Evolutionary conservation across 2,113 vertebrate species (phyloP).

Genomic region (Caranx melampygus): DNA sequence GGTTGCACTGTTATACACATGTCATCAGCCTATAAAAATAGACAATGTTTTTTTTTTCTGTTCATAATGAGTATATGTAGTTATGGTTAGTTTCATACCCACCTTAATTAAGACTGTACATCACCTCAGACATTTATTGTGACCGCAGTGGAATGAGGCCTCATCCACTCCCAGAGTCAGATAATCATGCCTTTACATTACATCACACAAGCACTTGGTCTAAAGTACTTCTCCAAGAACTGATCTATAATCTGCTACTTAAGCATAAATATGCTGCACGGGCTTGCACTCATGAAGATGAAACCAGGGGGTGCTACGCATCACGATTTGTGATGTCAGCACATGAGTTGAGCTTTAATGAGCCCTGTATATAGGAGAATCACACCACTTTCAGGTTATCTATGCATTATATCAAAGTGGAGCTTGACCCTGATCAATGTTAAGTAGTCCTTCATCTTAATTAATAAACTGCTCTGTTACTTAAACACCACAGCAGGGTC

Average conservation of each 20-base stretch:
- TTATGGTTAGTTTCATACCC: constrained; percentile 7
- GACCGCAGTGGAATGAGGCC: constrained; percentile 11
- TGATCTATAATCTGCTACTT: constrained; percentile 71
- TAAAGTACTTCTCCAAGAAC: constrained; percentile 38
- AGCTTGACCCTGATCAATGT: constrained; percentile 63
- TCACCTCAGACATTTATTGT: constrained; percentile 24
- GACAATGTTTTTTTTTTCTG: neutral
- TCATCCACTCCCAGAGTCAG: constrained; percentile 6
- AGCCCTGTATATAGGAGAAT: constrained; percentile 41
- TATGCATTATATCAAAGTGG: constrained; percentile 55
- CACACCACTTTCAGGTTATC: constrained; percentile 50
- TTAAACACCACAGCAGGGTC: constrained; percentile 58
- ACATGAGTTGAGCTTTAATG: constrained; percentile 56
- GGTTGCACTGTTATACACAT: constrained; percentile 18
- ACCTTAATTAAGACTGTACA: constrained; percentile 17
- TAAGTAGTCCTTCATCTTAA: constrained; percentile 64
- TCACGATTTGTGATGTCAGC: constrained; percentile 72
- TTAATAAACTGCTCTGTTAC: constrained; percentile 69
- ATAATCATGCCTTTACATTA: constrained; percentile 45
- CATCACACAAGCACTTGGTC: constrained; percentile 37
- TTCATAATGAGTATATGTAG: neutral
- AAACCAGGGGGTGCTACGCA: constrained; percentile 51
- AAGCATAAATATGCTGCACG: constrained; percentile 56
- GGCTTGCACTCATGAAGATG: constrained; percentile 66
- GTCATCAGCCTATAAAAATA: constrained; percentile 23